phyloP scores from a whole-genome alignment of 1,140 invertebrate genomes.

The Drosophila dunni region DNA sequence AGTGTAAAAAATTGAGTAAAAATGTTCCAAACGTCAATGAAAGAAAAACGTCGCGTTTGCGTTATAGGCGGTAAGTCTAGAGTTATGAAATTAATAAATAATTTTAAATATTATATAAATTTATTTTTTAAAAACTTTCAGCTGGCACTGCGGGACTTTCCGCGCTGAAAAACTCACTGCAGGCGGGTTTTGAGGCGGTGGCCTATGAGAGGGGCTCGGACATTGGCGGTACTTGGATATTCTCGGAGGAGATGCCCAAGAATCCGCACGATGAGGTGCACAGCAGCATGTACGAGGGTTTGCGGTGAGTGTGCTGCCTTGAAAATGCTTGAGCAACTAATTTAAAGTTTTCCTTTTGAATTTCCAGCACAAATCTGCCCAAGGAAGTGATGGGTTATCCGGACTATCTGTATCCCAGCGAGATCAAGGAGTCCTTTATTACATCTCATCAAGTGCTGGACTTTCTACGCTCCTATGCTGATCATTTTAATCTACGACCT shows the following conservation, averaged over 20 bases:
- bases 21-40: constrained; percentile 53
- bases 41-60: constrained; percentile 70
- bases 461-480: constrained; percentile 92
- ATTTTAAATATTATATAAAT: too few species aligned
- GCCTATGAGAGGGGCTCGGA: constrained; percentile 89
- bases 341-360: neutral
- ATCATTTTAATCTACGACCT: constrained; percentile 86
- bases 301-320: constrained; percentile 52
- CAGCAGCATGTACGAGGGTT: constrained; percentile 92
- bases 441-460: constrained; percentile 91
- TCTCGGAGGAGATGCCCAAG: constrained; percentile 89
- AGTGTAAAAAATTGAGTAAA: neutral
- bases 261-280: constrained; percentile 92
- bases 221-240: constrained; percentile 95
- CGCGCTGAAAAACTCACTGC: constrained; percentile 87
- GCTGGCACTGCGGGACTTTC: constrained; percentile 92
- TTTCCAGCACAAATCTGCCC: constrained; percentile 92
- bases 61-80: constrained; percentile 87
- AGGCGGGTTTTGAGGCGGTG: constrained; percentile 87
- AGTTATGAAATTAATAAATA: neutral
- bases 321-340: constrained; percentile 19
- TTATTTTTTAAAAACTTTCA: neutral
- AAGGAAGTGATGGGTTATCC: constrained; percentile 96
- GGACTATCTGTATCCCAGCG: constrained; percentile 90
- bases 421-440: constrained; percentile 91